These are phyloP conservation scores for Aeoliscus strigatus DNA, from an alignment of 2,797 vertebrate genomes.

Conservation along the genomic window DNA sequence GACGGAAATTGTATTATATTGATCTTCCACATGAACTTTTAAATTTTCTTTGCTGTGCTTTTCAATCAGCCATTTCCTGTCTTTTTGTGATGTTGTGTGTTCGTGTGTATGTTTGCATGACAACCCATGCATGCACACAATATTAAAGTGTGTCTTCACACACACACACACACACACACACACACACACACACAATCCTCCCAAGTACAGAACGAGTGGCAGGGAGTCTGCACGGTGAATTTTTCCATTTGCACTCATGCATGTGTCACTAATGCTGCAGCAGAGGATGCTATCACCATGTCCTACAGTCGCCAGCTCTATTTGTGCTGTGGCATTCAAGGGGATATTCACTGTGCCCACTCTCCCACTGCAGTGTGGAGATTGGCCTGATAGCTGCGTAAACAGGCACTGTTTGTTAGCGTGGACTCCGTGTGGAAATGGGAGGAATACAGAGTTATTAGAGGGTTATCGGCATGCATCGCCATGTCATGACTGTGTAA, in stretches of 20 bases:
- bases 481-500: conserved; percentile 70
- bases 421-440: conserved; percentile 56
- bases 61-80: too few relatives aligned
- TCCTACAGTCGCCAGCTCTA: conserved; percentile 40
- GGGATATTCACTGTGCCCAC: conserved; percentile 32
- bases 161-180: conserved; percentile 5
- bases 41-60: too few relatives aligned
- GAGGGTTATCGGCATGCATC: conserved; percentile 74
- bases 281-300: conserved; percentile 42
- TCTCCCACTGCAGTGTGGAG: conserved; percentile 40
- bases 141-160: too few relatives aligned
- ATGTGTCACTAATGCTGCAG: conserved; percentile 60
- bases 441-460: conserved; percentile 74
- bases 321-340: conserved; percentile 45
- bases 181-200: conserved; percentile 19
- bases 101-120: conserved; percentile 12
- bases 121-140: conserved; percentile 20
- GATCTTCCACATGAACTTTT: neutral
- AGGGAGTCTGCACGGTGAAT: conserved; percentile 28
- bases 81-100: neutral
- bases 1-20: conserved; percentile 10
- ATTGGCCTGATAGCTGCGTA: conserved; percentile 52
- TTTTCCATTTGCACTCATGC: conserved; percentile 61
- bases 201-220: conserved; percentile 27
- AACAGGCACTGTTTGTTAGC: conserved; percentile 47